Evolutionary conservation across 2,113 vertebrate species (phyloP).

Genomic region (Sinocyclocheilus maitianheensis): DNA sequence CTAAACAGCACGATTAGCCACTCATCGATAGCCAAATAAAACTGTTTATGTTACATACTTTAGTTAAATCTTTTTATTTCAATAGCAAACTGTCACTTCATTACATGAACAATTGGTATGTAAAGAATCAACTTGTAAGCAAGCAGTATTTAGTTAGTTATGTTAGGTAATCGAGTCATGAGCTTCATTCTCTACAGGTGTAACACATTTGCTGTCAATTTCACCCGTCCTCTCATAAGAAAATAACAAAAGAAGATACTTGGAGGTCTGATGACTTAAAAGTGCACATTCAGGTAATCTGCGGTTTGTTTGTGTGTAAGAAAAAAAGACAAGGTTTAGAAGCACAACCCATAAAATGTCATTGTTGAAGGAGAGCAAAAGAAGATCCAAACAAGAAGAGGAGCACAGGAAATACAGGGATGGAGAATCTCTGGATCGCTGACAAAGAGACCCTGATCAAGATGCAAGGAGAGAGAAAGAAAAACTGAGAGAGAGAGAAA

Average conservation of each 20-base stretch:
- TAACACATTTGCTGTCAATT: slow-evolving; percentile 1
- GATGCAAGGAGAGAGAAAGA: slow-evolving; percentile 60
- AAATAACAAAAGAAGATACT: slow-evolving; percentile 89
- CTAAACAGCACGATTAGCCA: neutral
- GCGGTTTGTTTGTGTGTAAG: slow-evolving; percentile 3
- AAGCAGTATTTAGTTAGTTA: neutral
- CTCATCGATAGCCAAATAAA: neutral
- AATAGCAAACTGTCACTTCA: neutral
- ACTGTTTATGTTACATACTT: neutral
- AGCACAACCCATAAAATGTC: neutral
- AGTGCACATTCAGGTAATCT: slow-evolving; percentile 80
- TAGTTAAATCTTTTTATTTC: neutral
- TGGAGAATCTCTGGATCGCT: slow-evolving; percentile 68
- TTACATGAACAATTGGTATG: neutral
- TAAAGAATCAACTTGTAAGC: neutral
- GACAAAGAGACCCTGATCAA: slow-evolving; percentile 63
- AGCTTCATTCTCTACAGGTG: neutral
- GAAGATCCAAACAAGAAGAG: slow-evolving; percentile 54
- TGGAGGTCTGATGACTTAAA: slow-evolving; percentile 90
- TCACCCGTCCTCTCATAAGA: slow-evolving; percentile 66
- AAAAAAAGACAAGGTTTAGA: neutral
- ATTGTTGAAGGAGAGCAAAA: slow-evolving; percentile 59
- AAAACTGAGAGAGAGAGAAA: slow-evolving; percentile 48
- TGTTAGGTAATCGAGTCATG: neutral
- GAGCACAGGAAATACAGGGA: slow-evolving; percentile 60